Conservation (phyloP, 2,113 vertebrate species). For the Sylvia atricapilla region DNA sequence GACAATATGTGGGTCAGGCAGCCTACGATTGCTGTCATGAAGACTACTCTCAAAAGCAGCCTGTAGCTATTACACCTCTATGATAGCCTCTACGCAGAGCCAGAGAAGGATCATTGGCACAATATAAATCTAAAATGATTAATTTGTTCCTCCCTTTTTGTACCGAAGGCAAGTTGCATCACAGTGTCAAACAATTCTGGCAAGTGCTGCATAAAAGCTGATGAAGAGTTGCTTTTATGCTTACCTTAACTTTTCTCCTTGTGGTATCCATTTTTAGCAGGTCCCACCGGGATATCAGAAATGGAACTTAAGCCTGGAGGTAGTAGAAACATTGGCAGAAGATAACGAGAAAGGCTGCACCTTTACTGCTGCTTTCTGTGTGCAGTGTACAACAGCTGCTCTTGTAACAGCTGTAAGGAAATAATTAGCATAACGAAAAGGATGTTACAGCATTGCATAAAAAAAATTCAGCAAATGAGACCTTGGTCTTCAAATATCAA, state of each 20-base stretch:
- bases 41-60: not conserved
- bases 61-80: not conserved
- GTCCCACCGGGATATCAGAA: not conserved
- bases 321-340: not conserved
- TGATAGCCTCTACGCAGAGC: not conserved
- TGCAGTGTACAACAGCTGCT: slow-evolving; percentile 4
- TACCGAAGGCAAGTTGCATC: not conserved
- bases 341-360: not conserved
- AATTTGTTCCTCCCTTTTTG: not conserved
- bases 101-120: not conserved
- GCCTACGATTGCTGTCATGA: not conserved
- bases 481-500: not conserved
- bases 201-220: not conserved
- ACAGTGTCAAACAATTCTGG: not conserved
- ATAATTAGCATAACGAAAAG: slow-evolving; percentile 29
- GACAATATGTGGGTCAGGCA: not conserved
- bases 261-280: not conserved
- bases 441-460: not conserved
- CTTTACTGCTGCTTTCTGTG: not conserved
- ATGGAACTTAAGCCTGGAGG: not conserved
- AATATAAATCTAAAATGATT: not conserved
- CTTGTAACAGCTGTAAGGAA: slow-evolving; percentile 40
- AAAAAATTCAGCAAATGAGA: not conserved
- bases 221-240: not conserved
- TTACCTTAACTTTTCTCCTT: not conserved